Base-by-base conservation (phyloP, 2,888 invertebrate species). In the Brenthis daphne region DNA sequence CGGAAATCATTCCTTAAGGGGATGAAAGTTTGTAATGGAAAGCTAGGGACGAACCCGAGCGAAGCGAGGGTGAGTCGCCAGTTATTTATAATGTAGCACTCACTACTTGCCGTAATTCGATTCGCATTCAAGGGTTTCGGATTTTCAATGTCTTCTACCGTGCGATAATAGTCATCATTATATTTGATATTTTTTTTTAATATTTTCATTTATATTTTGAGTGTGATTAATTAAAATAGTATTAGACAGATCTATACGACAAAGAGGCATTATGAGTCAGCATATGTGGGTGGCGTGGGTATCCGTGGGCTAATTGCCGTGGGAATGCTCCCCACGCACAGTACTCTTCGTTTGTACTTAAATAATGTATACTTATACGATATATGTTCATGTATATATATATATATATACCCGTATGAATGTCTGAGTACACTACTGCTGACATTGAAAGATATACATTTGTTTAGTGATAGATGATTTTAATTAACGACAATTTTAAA, bases 251-350 rank as follows among this genome's bases (percentile, higher is more conserved):
- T 20, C 63, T 8, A 1, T 37, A 58, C 54, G 50, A 63, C 37
- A 16, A 53, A 69, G 68, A 53, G 68, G 65, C 67, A 63, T 63
- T 51, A 48, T 77, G 79, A 80, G 78, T 80, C 78, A 80, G 68
- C 67, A 74, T 80, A 77, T 72, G 74, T 71, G 72, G 75, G 74
- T 73, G 73, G 71, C 67, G 80, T 78, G 77, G 79, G 81, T 78
- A 78, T 74, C 81, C 82, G 85, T 85, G 84, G 84, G 83, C 85
- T 90, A 90, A 92, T 91, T 88, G 85, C 85, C 90, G 91, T 92
- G 91, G 86, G 91, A 92, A 91, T 83, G 79, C 72, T 70, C 77
- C 74, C 73, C 69, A 70, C 78, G 76, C 77, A 76, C 79, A n/a
- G 14, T 16, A 73, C 76, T 56, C 71, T 51, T 60, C 72, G 57